A percentile compares a stretch with the other conserved stretches of the same genome.
phyloP scores from a whole-genome alignment of 2,888 invertebrate genomes.

The Caenorhabditis imperialis region DNA sequence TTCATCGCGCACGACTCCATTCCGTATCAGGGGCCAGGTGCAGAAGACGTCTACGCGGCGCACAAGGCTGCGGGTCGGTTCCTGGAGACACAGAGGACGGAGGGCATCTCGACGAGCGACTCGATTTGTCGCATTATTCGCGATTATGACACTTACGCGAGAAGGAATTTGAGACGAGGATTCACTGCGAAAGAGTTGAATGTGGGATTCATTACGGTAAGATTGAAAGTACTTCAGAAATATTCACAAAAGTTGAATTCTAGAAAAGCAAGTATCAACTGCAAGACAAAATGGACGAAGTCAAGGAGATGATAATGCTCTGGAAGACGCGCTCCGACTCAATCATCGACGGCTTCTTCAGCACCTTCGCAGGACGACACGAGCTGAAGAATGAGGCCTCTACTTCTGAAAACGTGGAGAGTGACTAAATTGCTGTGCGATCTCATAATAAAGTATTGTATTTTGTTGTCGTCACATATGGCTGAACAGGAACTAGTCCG shows the following conservation, averaged over 20 bases:
- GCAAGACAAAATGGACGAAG: conserved; percentile 94
- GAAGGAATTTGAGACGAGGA: conserved; percentile 94
- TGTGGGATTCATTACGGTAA: conserved; percentile 89
- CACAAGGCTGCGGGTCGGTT: conserved; percentile 84
- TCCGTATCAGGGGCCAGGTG: conserved; percentile 89
- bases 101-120: conserved; percentile 93
- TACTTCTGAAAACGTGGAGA: too few species aligned
- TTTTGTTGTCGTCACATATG: too few species aligned
- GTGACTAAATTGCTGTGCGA: too few species aligned
- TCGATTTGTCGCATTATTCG: conserved; percentile 93
- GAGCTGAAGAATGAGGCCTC: too few species aligned
- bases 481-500: too few species aligned
- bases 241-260: not conserved
- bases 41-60: conserved; percentile 87
- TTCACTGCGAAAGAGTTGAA: conserved; percentile 98
- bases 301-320: conserved; percentile 92
- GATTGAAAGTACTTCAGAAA: not conserved
- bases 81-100: conserved; percentile 87
- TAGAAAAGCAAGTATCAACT: conserved; percentile 89
- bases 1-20: conserved; percentile 99
- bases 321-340: conserved; percentile 94
- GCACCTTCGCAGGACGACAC: conserved; percentile 89
- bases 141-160: conserved; percentile 96
- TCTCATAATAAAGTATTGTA: too few species aligned
- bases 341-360: conserved; percentile 92